Percentiles rank a stretch among this genome's conserved stretches.
Conservation (phyloP, 2,888 invertebrate species). For the Idaea straminata region DNA sequence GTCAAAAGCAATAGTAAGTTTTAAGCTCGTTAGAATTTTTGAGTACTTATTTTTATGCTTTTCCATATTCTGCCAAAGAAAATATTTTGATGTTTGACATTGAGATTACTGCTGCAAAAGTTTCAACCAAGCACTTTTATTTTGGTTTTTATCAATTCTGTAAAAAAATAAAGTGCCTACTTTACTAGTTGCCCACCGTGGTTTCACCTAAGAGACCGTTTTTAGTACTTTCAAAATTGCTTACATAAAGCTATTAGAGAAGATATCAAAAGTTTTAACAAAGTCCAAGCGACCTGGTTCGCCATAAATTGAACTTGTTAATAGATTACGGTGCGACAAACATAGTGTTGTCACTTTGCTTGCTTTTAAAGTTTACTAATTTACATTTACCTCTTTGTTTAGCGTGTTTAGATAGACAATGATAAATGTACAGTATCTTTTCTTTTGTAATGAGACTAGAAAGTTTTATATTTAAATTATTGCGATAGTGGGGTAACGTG, state of each 20-base stretch:
- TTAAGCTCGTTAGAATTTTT: background rate
- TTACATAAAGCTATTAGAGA: conserved; percentile 18
- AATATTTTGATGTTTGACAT: too few species aligned
- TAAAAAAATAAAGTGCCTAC: background rate
- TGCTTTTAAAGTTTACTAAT: conserved; percentile 22
- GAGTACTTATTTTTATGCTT: background rate
- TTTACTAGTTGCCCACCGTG: background rate
- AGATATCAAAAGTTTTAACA: conserved; percentile 15
- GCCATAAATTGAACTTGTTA: conserved; percentile 34
- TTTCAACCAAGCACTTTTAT: too few species aligned
- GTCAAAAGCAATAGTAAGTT: background rate
- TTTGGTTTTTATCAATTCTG: too few species aligned
- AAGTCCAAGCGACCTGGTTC: conserved; percentile 25
- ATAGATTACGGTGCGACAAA: conserved; percentile 25
- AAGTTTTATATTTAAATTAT: background rate
- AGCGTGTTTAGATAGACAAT: conserved; percentile 14
- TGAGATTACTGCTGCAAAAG: too few species aligned
- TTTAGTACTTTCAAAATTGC: conserved; percentile 17
- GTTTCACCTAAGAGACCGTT: too few species aligned
- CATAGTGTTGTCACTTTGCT: conserved; percentile 28
- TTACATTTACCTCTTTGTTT: conserved; percentile 36
- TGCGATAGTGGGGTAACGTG: too few species aligned
- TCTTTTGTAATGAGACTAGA: background rate
- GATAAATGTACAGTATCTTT: background rate
- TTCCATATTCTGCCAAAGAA: too few species aligned